These are phyloP conservation scores for Xenentodon cancila DNA, from an alignment of 2,797 vertebrate species.

Conservation along the genomic window DNA sequence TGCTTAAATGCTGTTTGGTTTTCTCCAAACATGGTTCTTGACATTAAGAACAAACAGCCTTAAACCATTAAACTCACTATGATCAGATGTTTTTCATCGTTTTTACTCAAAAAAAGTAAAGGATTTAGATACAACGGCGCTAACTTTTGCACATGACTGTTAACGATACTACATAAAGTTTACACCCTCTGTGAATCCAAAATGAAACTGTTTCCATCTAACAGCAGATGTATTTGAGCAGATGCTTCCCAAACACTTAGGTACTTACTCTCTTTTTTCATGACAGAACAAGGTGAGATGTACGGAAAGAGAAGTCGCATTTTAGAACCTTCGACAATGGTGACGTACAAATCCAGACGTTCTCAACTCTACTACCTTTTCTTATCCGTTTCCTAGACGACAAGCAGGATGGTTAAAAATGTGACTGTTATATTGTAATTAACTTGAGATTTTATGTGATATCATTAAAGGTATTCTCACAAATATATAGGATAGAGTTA, in stretches of 20 bases:
- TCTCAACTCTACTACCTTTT: constrained; percentile 7
- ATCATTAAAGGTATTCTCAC: constrained; percentile 71
- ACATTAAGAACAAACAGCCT: too few species aligned
- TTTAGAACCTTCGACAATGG: constrained; percentile 7
- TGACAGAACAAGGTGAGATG: constrained; percentile 13
- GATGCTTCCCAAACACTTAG: constrained; percentile 38
- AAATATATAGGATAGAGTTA: constrained; percentile 75
- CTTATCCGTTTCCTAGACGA: neutral
- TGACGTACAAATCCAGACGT: neutral
- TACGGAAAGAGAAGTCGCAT: neutral
- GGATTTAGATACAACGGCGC: too few species aligned
- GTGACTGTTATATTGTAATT: constrained; percentile 24
- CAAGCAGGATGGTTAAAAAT: constrained; percentile 20
- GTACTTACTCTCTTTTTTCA: neutral
- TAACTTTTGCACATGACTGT: too few species aligned
- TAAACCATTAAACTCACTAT: too few species aligned
- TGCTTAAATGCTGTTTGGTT: too few species aligned
- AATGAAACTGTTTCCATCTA: too few species aligned
- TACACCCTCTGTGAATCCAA: too few species aligned
- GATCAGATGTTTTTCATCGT: too few species aligned
- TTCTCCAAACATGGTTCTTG: too few species aligned
- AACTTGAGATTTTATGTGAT: constrained; percentile 20
- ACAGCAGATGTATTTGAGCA: neutral
- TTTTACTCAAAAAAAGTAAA: too few species aligned
- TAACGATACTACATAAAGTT: too few species aligned